Conservation (phyloP, 2,113 vertebrate genomes). For the Archocentrus centrarchus region DNA sequence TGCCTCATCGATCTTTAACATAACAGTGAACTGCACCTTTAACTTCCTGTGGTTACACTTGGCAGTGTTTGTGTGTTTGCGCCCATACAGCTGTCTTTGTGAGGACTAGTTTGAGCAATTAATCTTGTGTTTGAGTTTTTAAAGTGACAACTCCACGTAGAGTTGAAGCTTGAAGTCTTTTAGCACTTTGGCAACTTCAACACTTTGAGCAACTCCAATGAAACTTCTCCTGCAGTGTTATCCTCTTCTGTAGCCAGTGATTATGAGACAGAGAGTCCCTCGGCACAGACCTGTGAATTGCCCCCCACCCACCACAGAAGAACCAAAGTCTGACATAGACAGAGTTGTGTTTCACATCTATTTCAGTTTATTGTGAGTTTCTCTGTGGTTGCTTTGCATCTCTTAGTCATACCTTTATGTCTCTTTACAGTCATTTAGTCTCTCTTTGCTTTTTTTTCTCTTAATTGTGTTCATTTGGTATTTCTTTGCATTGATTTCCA, state of each 20-base stretch:
- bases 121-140: slow-evolving; percentile 7
- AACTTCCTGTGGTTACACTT: slow-evolving; percentile 5
- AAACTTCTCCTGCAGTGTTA: background rate
- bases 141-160: background rate
- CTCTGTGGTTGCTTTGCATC: background rate
- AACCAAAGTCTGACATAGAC: slow-evolving; percentile 5
- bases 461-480: background rate
- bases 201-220: background rate
- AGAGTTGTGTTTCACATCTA: background rate
- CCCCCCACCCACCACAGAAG: slow-evolving; percentile 4
- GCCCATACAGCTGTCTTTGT: background rate
- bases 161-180: background rate
- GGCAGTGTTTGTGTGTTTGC: slow-evolving; percentile 10
- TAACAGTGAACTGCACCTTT: slow-evolving; percentile 16
- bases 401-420: background rate
- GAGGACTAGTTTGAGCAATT: background rate
- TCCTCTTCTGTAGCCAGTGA: background rate
- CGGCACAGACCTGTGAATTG: background rate
- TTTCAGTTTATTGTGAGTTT: background rate
- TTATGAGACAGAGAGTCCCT: slow-evolving; percentile 3
- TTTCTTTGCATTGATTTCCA: background rate
- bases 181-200: background rate
- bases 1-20: slow-evolving; percentile 18
- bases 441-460: background rate
- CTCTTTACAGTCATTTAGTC: background rate